Evolutionary conservation across 2,797 vertebrate species (phyloP).

Genomic region (Sebastes taczanowskii): DNA sequence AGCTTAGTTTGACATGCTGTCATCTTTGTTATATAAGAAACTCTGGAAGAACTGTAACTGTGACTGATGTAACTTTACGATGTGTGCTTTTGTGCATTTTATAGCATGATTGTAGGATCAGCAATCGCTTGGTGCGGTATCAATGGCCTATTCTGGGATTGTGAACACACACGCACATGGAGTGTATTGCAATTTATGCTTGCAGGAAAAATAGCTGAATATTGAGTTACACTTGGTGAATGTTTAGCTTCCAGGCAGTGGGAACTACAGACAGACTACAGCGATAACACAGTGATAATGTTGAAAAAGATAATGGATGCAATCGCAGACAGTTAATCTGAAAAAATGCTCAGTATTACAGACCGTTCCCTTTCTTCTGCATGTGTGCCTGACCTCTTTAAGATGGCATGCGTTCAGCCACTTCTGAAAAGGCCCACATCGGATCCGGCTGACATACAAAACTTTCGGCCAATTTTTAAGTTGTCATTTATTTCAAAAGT

Average conservation of each 20-base stretch:
- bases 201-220: constrained; percentile 4
- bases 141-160: not conserved
- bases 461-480: not conserved
- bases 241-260: not conserved
- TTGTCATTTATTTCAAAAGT: not conserved
- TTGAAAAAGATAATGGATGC: not conserved
- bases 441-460: not conserved
- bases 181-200: not conserved
- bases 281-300: not conserved
- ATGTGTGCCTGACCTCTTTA: not conserved
- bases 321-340: not conserved
- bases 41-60: not conserved
- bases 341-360: not conserved
- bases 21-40: not conserved
- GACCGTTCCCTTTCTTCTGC: not conserved
- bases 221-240: constrained; percentile 9
- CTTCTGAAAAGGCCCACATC: not conserved
- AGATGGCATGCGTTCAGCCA: not conserved
- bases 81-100: not conserved
- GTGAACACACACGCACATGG: not conserved
- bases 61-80: not conserved
- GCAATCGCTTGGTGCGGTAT: not conserved
- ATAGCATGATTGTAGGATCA: not conserved
- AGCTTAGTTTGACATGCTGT: not conserved
- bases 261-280: not conserved